Evolutionary conservation across 1,140 invertebrate species (phyloP), one percentile per base, ranked within the genome.

Genomic region (Globodera ellingtonae): DNA sequence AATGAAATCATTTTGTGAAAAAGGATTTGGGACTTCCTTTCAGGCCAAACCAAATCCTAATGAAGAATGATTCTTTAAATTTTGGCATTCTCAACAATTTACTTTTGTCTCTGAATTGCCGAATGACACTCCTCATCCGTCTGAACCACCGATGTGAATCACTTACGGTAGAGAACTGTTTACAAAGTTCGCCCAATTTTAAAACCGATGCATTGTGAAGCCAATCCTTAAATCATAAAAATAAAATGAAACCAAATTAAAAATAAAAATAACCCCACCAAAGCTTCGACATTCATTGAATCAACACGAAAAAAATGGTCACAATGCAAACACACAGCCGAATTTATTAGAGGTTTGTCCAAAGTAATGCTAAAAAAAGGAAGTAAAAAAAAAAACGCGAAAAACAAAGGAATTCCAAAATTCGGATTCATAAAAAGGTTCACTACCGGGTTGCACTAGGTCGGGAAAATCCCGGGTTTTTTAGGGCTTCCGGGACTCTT

Each of bases 31-130:
- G 35, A 35, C 1, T n/a, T n/a, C 35, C 35, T 35, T 35, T 35
- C 1, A 0, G 35, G 35, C 35, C 35, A 35, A 35, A 35, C 2
- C 35, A 35, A 35, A 35, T n/a, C 13, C 59, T 62, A n/a, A 62
- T 62, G 2, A 62, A 62, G 59, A 15, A n/a, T 62, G 1, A n/a
- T 65, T 65, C 13, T 15, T 15, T 65, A 15, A 21, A 15, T 65
- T 44, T 70, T n/a, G 10, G 35, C 67, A 15, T 62, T 70, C 15
- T 44, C 67, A 8, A 69, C n/a, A 10, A 69, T 44, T 69, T 69
- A 44, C 66, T 18, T 44, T 69, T 69, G n/a, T 69, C 67, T 21
- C n/a, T 70, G 67, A 70, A 15, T 13, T 70, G 67, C 13, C 46
- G 24, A 18, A 44, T 13, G 67, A 70, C 35, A 70, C 9, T 70